These are phyloP conservation scores for Ovis aries DNA, from an alignment of 2,113 vertebrate species.

Conservation along the genomic window ARS-UI_Ramb_v3.0 NC_056069.1:8277001-8277500, in stretches of 20 bases:
- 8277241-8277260: neutral
- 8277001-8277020: neutral
- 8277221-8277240: neutral
- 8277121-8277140: neutral
- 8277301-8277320: neutral
- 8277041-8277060: neutral
- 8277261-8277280: conserved; percentile 1
- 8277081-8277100: neutral
- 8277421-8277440: too few species aligned
- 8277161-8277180: neutral
- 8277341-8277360: too few species aligned
- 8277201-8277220: neutral
- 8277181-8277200: neutral
- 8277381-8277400: too few species aligned
- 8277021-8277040: conserved; percentile 13
- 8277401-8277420: too few species aligned
- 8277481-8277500: too few species aligned
- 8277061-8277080: neutral
- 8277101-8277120: neutral
- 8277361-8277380: too few species aligned
- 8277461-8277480: too few species aligned
- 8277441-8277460: too few species aligned
- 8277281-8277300: neutral
- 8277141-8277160: neutral
- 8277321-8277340: too few species aligned